Percentiles rank a stretch among this genome's conserved stretches.
Conservation (phyloP, 2,888 invertebrate genomes). For the Papilio elwesi region DNA sequence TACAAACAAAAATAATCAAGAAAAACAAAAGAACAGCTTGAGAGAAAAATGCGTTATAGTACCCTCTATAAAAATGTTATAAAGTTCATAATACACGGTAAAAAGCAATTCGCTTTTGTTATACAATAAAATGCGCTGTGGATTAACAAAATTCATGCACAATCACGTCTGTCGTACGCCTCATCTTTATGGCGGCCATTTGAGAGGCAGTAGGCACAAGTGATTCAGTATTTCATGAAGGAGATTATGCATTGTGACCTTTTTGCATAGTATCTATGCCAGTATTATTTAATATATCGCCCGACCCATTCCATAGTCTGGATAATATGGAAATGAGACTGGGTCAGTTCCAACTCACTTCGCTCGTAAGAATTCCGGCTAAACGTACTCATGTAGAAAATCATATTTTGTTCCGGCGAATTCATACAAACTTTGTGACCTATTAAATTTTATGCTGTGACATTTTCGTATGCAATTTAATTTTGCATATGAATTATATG, state of each 20-base stretch:
- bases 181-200: conserved; percentile 40
- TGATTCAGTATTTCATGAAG: conserved; percentile 37
- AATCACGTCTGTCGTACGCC: conserved; percentile 50
- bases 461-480: conserved; percentile 6
- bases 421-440: conserved; percentile 40
- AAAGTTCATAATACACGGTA: conserved; percentile 37
- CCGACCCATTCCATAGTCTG: conserved; percentile 48
- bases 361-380: conserved; percentile 52
- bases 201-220: conserved; percentile 35
- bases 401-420: conserved; percentile 49
- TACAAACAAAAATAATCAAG: neutral
- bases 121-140: conserved; percentile 29
- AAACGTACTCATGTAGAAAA: conserved; percentile 54
- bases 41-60: neutral
- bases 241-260: conserved; percentile 40
- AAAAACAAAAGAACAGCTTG: neutral
- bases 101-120: conserved; percentile 39
- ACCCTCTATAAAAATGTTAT: conserved; percentile 5
- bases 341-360: conserved; percentile 51
- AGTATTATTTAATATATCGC: conserved; percentile 47
- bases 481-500: neutral
- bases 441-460: conserved; percentile 30
- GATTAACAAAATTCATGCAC: conserved; percentile 53
- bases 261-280: conserved; percentile 44
- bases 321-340: conserved; percentile 58